Evolutionary conservation across 2,888 invertebrate species (phyloP).

Genomic region (Acholoe squamosa): DNA sequence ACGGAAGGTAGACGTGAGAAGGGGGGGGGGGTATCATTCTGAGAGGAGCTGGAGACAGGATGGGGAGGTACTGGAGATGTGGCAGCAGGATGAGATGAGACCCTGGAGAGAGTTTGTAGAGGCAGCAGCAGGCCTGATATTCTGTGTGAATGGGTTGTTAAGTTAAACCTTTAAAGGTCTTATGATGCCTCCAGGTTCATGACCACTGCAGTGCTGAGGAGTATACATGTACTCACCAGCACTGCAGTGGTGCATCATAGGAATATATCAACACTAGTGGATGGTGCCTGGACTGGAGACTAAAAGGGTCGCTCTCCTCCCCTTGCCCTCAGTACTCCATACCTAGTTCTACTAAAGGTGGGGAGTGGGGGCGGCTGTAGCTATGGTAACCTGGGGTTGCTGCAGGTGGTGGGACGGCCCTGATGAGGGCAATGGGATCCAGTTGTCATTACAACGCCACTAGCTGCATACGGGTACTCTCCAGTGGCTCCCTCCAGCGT

Average conservation of each 20-base stretch:
- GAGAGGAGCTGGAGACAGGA: background rate
- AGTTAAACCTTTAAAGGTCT: background rate
- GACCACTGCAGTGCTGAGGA: too few species aligned
- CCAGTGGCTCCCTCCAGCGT: background rate
- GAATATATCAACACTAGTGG: too few species aligned
- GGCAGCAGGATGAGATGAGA: background rate
- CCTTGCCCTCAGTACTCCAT: too few species aligned
- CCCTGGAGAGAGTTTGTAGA: background rate
- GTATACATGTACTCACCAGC: too few species aligned
- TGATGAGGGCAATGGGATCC: conserved; percentile 51
- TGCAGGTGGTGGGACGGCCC: conserved; percentile 54
- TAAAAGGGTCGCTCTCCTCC: too few species aligned
- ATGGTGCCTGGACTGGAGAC: too few species aligned
- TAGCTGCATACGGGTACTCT: background rate
- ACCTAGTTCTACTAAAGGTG: background rate
- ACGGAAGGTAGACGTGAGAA: background rate
- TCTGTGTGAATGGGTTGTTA: background rate
- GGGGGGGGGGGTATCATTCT: background rate
- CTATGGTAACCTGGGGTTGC: conserved; percentile 28
- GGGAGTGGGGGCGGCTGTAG: conserved; percentile 30
- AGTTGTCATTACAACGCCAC: conserved; percentile 25
- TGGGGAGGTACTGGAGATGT: background rate
- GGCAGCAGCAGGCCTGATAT: background rate
- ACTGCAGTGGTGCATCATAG: too few species aligned
- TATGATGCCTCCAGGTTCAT: too few species aligned